Evolutionary conservation across 2,888 invertebrate species (phyloP).

Genomic region (Acrobasis repandana): DNA sequence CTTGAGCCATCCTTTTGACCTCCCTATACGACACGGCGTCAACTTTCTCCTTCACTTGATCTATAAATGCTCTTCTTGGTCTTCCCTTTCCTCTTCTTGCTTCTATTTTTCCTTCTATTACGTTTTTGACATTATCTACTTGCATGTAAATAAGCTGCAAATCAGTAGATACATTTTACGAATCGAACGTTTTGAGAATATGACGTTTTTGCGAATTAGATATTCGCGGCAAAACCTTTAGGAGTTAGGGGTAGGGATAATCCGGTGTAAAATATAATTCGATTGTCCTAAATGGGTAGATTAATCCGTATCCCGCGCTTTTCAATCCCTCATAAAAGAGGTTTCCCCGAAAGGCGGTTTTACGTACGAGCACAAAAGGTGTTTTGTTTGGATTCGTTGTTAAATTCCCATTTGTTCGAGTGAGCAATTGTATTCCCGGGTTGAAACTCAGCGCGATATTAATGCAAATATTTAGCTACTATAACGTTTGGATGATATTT

Average conservation of each 20-base stretch:
- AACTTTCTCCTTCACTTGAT: no score
- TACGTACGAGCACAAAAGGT: neutral
- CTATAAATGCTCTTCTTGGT: no score
- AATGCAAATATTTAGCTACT: no score
- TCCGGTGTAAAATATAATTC: slow-evolving; percentile 1
- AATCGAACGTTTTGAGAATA: neutral
- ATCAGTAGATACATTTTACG: neutral
- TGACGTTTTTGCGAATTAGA: neutral
- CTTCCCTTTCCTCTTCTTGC: no score
- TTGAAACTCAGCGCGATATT: neutral
- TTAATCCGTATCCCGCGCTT: neutral
- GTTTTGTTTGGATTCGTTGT: slow-evolving; percentile 4
- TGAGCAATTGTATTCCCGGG: slow-evolving; percentile 2
- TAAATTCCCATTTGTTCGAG: slow-evolving; percentile 4
- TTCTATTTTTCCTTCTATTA: no score
- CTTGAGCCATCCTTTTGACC: no score
- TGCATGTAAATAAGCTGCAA: neutral
- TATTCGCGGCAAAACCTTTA: neutral
- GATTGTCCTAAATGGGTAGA: neutral
- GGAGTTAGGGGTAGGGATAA: neutral
- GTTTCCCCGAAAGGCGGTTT: neutral
- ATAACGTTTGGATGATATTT: no score
- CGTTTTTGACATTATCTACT: no score
- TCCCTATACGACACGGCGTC: no score
- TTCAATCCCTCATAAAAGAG: neutral